Conservation (phyloP, 2,888 invertebrate species). For the Acrobasis suavella region DNA sequence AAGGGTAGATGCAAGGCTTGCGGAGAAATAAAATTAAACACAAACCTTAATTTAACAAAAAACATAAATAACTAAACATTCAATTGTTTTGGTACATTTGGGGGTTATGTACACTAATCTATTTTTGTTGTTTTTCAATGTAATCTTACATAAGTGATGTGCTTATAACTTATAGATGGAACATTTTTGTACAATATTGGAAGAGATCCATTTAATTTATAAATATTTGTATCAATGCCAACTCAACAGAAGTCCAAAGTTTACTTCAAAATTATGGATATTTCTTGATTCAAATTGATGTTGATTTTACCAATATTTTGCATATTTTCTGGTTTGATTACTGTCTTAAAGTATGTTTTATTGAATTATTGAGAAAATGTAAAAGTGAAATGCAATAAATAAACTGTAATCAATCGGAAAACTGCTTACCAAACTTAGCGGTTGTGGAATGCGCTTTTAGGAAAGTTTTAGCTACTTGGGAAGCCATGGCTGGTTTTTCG, state of each 20-base stretch:
- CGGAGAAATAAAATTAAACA: no score
- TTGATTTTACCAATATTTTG: neutral
- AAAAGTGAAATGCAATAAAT: neutral
- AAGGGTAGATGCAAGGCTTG: no score
- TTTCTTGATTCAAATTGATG: neutral
- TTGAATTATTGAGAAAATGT: neutral
- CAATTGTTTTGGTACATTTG: neutral
- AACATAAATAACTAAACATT: neutral
- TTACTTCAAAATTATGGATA: slow-evolving; percentile 38
- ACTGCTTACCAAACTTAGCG: slow-evolving; percentile 67
- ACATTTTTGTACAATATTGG: slow-evolving; percentile 25
- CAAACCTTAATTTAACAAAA: neutral
- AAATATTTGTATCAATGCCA: slow-evolving; percentile 53
- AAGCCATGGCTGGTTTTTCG: slow-evolving; percentile 61
- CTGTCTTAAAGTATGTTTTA: neutral
- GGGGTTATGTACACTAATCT: slow-evolving; percentile 4
- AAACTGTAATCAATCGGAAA: slow-evolving; percentile 23
- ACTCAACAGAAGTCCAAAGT: slow-evolving; percentile 62
- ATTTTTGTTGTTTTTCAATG: neutral
- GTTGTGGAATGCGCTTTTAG: slow-evolving; percentile 61
- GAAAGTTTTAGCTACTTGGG: slow-evolving; percentile 72
- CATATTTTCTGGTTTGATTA: slow-evolving; percentile 11
- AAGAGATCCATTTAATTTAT: slow-evolving; percentile 31
- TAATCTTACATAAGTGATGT: slow-evolving; percentile 4
- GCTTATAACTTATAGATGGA: neutral